Conservation (phyloP, 2,113 vertebrate genomes). For the Cyprinodon variegatus region DNA sequence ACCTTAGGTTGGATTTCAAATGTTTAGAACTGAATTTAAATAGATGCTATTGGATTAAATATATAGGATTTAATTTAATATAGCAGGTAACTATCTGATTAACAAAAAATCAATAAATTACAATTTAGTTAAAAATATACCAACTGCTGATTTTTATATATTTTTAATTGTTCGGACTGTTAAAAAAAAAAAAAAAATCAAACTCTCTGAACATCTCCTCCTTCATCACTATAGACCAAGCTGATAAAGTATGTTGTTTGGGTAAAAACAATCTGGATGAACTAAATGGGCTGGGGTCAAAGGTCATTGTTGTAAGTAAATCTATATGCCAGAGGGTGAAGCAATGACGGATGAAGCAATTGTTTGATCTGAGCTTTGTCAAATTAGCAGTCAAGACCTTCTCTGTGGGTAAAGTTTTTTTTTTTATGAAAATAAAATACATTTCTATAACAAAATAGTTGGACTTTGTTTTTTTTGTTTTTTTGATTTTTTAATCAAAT, state of each 20-base stretch:
- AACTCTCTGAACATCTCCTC: neutral
- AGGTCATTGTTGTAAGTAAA: constrained; percentile 50
- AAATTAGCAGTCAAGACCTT: constrained; percentile 12
- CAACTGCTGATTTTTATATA: neutral
- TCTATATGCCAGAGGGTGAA: constrained; percentile 45
- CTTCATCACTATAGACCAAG: neutral
- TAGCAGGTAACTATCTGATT: neutral
- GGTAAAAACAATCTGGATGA: constrained; percentile 63
- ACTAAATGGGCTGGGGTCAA: constrained; percentile 28
- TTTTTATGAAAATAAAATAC: no score
- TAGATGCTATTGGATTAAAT: no score
- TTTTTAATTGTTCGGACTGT: no score
- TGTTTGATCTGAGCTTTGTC: neutral
- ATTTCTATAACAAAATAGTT: no score
- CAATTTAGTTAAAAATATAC: neutral
- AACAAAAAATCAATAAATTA: neutral
- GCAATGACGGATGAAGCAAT: neutral
- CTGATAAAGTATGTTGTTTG: constrained; percentile 62
- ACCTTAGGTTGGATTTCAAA: neutral
- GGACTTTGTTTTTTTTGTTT: no score
- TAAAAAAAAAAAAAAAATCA: neutral
- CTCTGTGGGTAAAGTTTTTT: no score
- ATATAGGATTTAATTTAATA: neutral
- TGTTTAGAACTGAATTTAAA: neutral
- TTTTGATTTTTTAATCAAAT: no score